Base-by-base conservation (phyloP, 2,797 vertebrate species). In the Vultur gryphus region DNA sequence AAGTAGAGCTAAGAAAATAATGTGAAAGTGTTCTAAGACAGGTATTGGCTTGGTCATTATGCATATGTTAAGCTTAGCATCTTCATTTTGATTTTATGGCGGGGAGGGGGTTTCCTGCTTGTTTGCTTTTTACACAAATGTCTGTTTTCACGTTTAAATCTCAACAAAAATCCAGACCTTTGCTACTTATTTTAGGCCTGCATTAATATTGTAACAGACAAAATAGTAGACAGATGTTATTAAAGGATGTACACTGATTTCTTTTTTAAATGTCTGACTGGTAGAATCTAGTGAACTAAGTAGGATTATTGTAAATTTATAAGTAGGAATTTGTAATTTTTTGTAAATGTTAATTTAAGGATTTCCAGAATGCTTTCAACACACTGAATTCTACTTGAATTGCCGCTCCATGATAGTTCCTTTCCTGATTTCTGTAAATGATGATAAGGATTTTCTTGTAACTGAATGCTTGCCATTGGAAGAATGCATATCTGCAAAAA, bases 101-200 rank as follows among this genome's bases (percentile, higher is more conserved):
- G 20, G 20, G 12, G 9, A 3, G 9, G 6, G 9, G 0, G 0
- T 0, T 4, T 52, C 48, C 35, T 4, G 0, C 5, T 71, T 75
- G 7, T 41, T 79, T 59, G 1, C 2, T 77, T 59, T 88, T 81
- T 67, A 43, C 14, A 41, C 3, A 29, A 70, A 41, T 21, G 1
- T 28, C 20, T 58, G 14, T 21, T 76, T 61, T 73, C 8, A 10
- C 52, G 2, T 69, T 84, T 46, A 49, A 57, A 39, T n/a, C 6
- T 59, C 13, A 73, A 72, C 6, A 58, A 41, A 73, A 51, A 25
- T 17, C 3, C 19, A 69, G 31, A 3, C 2, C 35, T 54, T 69
- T 76, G 3, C 18, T 44, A 41, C 10, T 61, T 75, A 12, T 44
- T 85, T 65, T 54, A 52, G 26, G 26, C 11, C 10, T 35, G 2